Base-by-base conservation (phyloP, 1,140 invertebrate species). In the Pogonomyrmex barbatus region DNA sequence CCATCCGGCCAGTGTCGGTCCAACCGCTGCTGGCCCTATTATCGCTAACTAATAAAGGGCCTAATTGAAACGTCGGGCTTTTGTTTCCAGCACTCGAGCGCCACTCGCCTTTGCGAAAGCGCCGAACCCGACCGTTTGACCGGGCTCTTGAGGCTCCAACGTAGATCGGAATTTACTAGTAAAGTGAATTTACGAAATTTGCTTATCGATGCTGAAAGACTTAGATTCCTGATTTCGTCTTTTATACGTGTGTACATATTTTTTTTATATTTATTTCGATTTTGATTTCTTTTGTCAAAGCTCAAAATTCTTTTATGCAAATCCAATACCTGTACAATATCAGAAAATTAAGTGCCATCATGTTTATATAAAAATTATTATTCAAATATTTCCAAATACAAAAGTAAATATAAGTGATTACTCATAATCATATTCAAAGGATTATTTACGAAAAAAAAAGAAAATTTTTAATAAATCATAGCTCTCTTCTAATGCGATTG, bases 1-100 rank as follows among this genome's bases (percentile, higher is more conserved):
- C 92, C 75, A 33, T 54, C 70, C 90, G 45, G 60, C 71, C 85
- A 36, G 87, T 88, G 77, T 71, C 75, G 83, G 58, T 86, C 79
- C 85, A 86, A 90, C 87, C 86, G 86, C 86, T 87, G 89, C 86
- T 92, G 88, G 91, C 90, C 90, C 93, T 94, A 94, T 95, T 95
- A 95, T 94, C 93, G 91, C 92, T 92, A 93, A 94, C 94, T 95
- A 95, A 95, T 95, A 94, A 93, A 93, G 92, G 92, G 91, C 91
- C 92, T 94, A 94, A 94, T 95, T 95, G 94, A 94, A 95, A 94
- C 90, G 91, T 92, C 92, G 91, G 89, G 87, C 91, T 92, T 94
- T 94, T 94, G 93, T 94, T 94, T 93, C 90, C 90, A 83, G 86
- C 78, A 92, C 81, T 89, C 71, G 78, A 91, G 79, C 84, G 65